A percentile compares a stretch with the other conserved stretches of the same genome.
phyloP scores from a whole-genome alignment of 2,888 invertebrate species.

The Platycheirus albimanus region DNA sequence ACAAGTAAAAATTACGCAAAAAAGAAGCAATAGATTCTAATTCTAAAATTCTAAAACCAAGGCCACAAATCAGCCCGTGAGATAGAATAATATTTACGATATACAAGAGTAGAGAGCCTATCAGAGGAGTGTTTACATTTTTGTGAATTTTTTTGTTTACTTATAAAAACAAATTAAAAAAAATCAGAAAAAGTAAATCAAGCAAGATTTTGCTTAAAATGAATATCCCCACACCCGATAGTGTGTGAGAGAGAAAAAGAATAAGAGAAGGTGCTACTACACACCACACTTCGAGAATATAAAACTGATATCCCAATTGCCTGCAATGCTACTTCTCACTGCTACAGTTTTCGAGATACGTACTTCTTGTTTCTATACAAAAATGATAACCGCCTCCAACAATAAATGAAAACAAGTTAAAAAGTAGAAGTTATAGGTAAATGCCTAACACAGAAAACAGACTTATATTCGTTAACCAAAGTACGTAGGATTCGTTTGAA shows the following conservation, averaged over 20 bases:
- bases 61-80: slow-evolving; percentile 10
- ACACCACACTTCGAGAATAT: not conserved
- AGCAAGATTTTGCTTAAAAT: no score
- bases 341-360: slow-evolving; percentile 20
- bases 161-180: no score
- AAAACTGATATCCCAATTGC: not conserved
- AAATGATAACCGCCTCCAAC: slow-evolving; percentile 4
- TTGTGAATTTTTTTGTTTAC: no score
- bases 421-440: slow-evolving; percentile 31
- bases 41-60: slow-evolving; percentile 36
- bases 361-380: slow-evolving; percentile 6
- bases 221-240: no score
- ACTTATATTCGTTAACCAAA: slow-evolving; percentile 40
- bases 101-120: no score
- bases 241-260: not conserved
- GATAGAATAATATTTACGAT: slow-evolving; percentile 9
- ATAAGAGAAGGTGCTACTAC: slow-evolving; percentile 10
- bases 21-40: slow-evolving; percentile 56
- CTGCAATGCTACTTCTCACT: not conserved
- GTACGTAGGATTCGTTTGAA: slow-evolving; percentile 50
- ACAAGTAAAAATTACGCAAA: slow-evolving; percentile 14
- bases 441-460: slow-evolving; percentile 1
- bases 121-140: no score
- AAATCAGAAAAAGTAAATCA: no score
- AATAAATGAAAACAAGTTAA: no score